phyloP scores from a whole-genome alignment of 2,113 vertebrate genomes.

The Callaeas wilsoni region DNA sequence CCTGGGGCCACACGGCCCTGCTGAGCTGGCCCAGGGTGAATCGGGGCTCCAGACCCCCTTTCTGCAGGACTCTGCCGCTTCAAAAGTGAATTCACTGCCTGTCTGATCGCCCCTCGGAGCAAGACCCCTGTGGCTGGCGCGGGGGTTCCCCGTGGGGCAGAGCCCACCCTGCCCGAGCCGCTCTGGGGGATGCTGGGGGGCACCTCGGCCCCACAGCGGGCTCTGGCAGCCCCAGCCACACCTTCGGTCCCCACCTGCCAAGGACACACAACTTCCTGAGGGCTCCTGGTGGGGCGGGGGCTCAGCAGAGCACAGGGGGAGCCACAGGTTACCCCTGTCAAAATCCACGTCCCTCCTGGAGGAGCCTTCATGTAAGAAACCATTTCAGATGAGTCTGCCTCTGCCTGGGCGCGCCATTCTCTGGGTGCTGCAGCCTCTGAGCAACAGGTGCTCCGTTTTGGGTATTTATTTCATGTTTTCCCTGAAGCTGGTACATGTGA shows the following conservation, averaged over 20 bases:
- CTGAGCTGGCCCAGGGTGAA: not conserved
- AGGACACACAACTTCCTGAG: rapidly evolving
- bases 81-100: rapidly evolving
- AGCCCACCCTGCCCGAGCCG: rapidly evolving
- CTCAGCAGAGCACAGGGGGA: rapidly evolving
- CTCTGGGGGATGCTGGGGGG: not conserved
- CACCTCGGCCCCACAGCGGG: not conserved
- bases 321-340: too few species aligned
- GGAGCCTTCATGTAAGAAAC: not conserved
- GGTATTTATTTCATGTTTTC: not conserved
- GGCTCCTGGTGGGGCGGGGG: not conserved
- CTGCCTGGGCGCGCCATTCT: not conserved
- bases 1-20: rapidly evolving
- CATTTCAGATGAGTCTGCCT: not conserved
- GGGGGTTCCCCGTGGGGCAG: not conserved
- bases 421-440: rapidly evolving
- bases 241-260: rapidly evolving
- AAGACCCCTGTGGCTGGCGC: rapidly evolving
- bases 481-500: not conserved
- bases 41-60: rapidly evolving
- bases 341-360: not conserved
- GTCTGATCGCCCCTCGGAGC: rapidly evolving
- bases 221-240: rapidly evolving
- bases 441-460: not conserved
- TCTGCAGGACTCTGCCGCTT: not conserved